These are phyloP conservation scores for Pseudoatta argentina DNA, from an alignment of 1,140 invertebrate species.

Conservation along the genomic window DNA sequence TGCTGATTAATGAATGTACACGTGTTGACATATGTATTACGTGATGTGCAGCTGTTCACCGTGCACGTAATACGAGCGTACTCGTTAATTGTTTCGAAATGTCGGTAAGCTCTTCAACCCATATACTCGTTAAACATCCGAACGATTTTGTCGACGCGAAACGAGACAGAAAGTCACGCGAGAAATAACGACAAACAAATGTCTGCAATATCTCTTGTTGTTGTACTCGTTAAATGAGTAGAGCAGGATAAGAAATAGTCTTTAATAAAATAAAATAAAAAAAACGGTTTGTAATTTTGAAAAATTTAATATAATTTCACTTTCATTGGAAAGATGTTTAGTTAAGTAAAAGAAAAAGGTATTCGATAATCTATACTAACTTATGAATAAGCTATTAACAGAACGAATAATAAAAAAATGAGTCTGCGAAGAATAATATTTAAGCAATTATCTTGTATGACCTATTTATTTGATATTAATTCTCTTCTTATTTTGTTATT, in stretches of 20 bases:
- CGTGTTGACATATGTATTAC: conserved; percentile 51
- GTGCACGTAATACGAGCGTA: conserved; percentile 26
- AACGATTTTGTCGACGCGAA: conserved; percentile 8
- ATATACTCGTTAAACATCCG: conserved; percentile 22
- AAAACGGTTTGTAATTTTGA: neutral
- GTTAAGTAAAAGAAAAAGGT: neutral
- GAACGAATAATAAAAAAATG: neutral
- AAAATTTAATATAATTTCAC: neutral
- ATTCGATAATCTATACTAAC: neutral
- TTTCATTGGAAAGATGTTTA: neutral
- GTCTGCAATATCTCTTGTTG: neutral
- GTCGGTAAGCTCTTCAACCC: conserved; percentile 32
- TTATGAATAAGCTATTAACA: neutral
- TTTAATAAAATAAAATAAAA: neutral
- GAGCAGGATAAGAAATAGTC: neutral
- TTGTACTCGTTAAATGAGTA: neutral
- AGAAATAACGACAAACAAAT: neutral
- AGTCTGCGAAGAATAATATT: neutral
- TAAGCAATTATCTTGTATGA: conserved; percentile 3
- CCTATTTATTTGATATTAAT: neutral
- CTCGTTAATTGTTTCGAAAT: conserved; percentile 46
- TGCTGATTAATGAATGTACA: conserved; percentile 38
- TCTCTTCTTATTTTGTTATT: neutral
- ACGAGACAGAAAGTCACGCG: neutral
- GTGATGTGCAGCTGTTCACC: conserved; percentile 39